These are phyloP conservation scores for Eulemur macaco DNA, from an alignment of 2,113 vertebrate species.

Conservation along the genomic window DNA sequence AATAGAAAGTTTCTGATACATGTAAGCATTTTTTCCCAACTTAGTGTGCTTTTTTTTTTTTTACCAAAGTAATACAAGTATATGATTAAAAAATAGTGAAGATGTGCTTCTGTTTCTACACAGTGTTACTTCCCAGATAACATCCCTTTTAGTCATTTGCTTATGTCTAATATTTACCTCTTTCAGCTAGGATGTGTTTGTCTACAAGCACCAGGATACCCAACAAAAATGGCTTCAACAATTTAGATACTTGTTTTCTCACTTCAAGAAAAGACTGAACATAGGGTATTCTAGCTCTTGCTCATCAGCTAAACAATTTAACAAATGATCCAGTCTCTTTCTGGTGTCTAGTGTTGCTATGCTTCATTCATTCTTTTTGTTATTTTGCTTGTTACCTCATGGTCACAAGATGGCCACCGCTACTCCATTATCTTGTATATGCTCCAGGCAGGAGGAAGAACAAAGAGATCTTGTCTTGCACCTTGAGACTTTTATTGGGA, in stretches of 20 bases:
- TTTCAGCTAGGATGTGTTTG: not conserved
- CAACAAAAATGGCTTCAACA: not conserved
- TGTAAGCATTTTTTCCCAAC: not conserved
- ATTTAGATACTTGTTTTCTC: conserved; percentile 17
- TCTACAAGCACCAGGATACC: not conserved
- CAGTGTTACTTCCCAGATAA: not conserved
- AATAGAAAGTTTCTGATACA: not conserved
- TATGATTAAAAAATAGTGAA: not conserved
- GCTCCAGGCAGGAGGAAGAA: not conserved
- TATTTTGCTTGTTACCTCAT: not conserved
- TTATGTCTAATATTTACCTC: not conserved
- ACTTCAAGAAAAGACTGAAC: not conserved
- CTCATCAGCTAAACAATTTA: not conserved
- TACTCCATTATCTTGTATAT: not conserved
- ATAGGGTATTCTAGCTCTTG: not conserved
- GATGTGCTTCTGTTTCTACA: not conserved
- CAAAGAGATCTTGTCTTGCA: not conserved
- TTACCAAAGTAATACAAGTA: not conserved
- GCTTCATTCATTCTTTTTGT: not conserved
- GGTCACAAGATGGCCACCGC: not conserved
- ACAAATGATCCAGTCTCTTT: not conserved
- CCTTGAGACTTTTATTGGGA: not conserved
- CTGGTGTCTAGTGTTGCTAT: not conserved
- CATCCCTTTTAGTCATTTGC: not conserved
- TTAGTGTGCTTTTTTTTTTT: not conserved